Evolutionary conservation across 2,113 vertebrate species (phyloP).

Genomic region (Gnathonemus longibarbis): DNA sequence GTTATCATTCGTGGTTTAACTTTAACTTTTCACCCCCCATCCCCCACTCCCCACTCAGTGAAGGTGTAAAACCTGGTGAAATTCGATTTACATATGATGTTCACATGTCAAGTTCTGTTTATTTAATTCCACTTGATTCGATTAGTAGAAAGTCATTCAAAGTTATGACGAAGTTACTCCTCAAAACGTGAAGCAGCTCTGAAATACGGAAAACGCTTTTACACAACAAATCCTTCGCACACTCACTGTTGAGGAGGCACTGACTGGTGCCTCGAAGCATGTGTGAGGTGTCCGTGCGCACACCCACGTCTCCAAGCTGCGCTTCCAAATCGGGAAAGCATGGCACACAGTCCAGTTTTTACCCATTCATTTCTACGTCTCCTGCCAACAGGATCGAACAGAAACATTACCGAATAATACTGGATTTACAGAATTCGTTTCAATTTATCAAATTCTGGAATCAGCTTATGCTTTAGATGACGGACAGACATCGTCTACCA

Average conservation of each 20-base stretch:
- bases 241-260: neutral
- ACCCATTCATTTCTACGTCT: constrained; percentile 7
- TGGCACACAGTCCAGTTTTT: neutral
- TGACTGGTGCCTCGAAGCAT: neutral
- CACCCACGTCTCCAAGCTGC: neutral
- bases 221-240: neutral
- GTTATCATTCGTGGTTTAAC: neutral
- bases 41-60: neutral
- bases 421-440: neutral
- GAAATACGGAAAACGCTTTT: neutral
- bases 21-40: neutral
- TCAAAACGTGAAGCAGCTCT: neutral
- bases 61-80: neutral
- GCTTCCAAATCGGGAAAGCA: neutral
- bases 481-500: neutral
- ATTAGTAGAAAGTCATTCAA: neutral
- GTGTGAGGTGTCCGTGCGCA: neutral
- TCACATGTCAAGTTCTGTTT: neutral
- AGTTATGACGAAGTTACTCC: neutral
- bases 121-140: neutral
- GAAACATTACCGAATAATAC: neutral
- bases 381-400: neutral
- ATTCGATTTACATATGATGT: neutral
- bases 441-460: neutral
- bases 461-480: neutral